Base-by-base conservation (phyloP, 2,113 vertebrate species). In the Tangachromis dhanisi region DNA sequence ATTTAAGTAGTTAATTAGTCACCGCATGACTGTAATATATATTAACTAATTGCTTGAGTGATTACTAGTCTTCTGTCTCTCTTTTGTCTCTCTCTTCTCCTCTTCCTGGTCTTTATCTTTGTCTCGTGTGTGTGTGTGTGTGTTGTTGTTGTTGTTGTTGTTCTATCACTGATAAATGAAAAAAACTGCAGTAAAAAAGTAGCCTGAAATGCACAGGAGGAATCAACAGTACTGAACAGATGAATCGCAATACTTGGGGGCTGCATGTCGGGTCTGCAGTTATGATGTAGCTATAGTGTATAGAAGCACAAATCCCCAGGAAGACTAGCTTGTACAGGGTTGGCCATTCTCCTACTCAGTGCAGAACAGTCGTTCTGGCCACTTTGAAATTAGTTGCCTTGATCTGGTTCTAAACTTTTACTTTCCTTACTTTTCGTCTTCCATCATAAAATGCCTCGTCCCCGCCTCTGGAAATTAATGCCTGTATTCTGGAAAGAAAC, bases 251-350 rank as follows among this genome's bases (percentile, higher is more conserved):
- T 66, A 66, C 31, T 38, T 66, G 10, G 9, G 3, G 6, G 33
- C 7, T 38, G 61, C 61, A 38, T 7, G 61, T 38, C 0, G 0
- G 10, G 10, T 63, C 1, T 12, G 63, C 63, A 38, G 19, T 68
- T 21, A 5, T 13, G 2, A 68, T 40, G 63, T 5, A 66, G 19
- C 33, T 13, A 1, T 38, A 0, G 17, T 0, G 17, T 0, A 66
- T 12, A 66, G 17, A 35, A 66, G 1, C 61, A 66, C 0, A 66
- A 66, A 38, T 66, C 31, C 61, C 17, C 31, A 66, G 31, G 0
- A 61, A 31, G 59, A 63, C 6, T 35, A n/a, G 59, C 59, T 63
- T 19, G 4, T 33, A 19, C 59, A 33, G 9, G 16, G 0, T 33
- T 7, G 59, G 9, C 16, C 16, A 4, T 3, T 63, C 31, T 66